These are phyloP conservation scores for Ceratosolen solmsi DNA, from an alignment of 1,140 invertebrate genomes.

Conservation along the genomic window DNA sequence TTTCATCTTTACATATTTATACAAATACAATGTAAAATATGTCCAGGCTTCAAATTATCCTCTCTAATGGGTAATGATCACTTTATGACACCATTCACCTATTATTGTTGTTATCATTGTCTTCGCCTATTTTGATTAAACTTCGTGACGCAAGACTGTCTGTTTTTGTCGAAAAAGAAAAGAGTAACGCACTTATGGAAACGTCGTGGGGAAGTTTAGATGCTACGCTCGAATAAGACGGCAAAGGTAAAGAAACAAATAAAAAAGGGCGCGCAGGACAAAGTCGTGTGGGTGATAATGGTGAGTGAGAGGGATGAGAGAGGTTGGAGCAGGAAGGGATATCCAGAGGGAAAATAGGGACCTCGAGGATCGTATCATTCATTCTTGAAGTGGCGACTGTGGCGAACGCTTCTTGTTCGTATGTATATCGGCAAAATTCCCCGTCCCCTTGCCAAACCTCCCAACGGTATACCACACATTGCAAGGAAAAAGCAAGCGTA, in stretches of 20 bases:
- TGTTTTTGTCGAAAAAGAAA: too few species aligned
- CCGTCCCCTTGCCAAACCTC: background rate
- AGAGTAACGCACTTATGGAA: too few species aligned
- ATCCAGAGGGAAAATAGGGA: background rate
- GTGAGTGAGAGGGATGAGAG: background rate
- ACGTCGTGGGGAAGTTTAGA: too few species aligned
- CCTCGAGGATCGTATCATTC: slow-evolving; percentile 38
- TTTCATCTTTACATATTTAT: slow-evolving; percentile 14
- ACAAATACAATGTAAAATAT: slow-evolving; percentile 33
- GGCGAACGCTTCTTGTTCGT: background rate
- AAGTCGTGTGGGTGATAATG: slow-evolving; percentile 19
- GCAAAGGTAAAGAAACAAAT: too few species aligned
- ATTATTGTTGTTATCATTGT: background rate
- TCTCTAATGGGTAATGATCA: slow-evolving; percentile 21
- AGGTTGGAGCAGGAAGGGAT: background rate
- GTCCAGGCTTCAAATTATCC: background rate
- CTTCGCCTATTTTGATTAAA: background rate
- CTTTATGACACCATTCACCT: background rate
- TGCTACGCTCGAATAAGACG: too few species aligned
- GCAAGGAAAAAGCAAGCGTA: background rate
- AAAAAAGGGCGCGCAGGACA: slow-evolving; percentile 11
- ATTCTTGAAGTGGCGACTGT: slow-evolving; percentile 41
- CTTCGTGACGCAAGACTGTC: too few species aligned
- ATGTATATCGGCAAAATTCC: slow-evolving; percentile 46
- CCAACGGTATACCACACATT: background rate